These are phyloP conservation scores for Schlechtendalia chinensis DNA, from an alignment of 1,140 invertebrate species.

Conservation along the genomic window DNA sequence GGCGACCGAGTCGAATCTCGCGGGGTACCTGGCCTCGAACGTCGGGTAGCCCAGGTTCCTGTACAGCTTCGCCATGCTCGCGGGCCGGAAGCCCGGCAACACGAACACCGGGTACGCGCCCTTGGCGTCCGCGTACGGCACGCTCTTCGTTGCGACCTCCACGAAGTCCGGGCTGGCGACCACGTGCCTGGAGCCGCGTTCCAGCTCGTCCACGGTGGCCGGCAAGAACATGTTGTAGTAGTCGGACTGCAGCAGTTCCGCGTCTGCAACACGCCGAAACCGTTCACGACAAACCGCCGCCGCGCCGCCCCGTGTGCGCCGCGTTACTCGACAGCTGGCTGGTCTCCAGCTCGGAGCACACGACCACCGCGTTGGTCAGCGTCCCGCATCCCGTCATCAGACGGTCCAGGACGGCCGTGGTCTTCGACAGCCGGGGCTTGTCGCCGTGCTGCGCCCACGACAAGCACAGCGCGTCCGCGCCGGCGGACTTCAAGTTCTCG, in stretches of 20 bases:
- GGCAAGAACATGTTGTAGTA: not conserved
- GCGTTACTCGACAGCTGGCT: not conserved
- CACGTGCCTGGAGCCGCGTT: not conserved
- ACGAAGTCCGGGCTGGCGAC: conserved; percentile 2
- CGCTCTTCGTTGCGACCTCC: conserved; percentile 40
- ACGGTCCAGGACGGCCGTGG: not conserved
- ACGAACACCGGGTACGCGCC: conserved; percentile 37
- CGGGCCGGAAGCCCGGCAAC: conserved; percentile 37
- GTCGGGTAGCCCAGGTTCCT: conserved; percentile 28
- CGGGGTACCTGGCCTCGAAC: conserved; percentile 42
- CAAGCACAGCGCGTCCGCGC: not conserved
- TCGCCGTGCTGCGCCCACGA: not conserved
- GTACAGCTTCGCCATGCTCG: not conserved
- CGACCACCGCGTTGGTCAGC: not conserved
- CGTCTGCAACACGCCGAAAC: not conserved
- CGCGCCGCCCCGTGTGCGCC: too few species aligned
- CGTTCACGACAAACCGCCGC: too few species aligned
- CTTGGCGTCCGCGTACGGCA: conserved; percentile 26
- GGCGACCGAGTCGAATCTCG: conserved; percentile 27
- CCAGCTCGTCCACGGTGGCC: not conserved
- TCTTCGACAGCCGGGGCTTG: not conserved
- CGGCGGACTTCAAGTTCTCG: not conserved
- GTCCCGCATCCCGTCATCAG: not conserved
- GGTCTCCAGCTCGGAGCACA: not conserved
- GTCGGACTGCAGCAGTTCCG: not conserved